Conservation (phyloP, 2,113 vertebrate genomes). For the Alces alces region DNA sequence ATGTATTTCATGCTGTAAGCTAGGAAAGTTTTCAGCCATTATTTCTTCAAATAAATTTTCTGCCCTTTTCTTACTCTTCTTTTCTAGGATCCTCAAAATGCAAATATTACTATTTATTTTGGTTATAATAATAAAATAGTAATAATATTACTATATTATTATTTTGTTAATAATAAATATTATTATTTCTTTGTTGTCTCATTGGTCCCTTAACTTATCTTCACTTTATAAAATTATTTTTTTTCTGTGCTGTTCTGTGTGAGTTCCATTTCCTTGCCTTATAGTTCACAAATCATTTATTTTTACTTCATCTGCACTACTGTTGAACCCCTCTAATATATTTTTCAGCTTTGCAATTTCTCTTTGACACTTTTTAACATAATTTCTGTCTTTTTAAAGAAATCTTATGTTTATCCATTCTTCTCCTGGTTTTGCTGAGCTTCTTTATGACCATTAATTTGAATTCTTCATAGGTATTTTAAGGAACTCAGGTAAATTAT, state of each 20-base stretch:
- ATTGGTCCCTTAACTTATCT: not conserved
- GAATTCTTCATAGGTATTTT: not conserved
- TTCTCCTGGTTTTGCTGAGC: not conserved
- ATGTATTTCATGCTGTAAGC: not conserved
- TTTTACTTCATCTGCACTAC: not conserved
- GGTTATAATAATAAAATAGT: not conserved
- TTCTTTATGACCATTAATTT: not conserved
- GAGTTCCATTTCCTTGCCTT: not conserved
- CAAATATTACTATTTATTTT: not conserved
- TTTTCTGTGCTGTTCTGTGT: not conserved
- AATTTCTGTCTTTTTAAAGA: not conserved
- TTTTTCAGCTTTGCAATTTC: not conserved
- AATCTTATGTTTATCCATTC: not conserved
- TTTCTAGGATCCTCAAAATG: not conserved
- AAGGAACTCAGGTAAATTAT: not conserved
- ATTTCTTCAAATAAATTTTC: not conserved
- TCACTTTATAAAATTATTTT: not conserved
- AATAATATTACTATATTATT: not conserved
- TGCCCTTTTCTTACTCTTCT: not conserved
- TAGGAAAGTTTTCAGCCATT: not conserved
- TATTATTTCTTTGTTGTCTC: not conserved
- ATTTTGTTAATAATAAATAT: not conserved
- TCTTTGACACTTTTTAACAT: not conserved
- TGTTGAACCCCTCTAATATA: not conserved
- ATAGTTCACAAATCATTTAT: not conserved